Percentiles rank a stretch among this genome's conserved stretches.
Conservation (phyloP, 1,140 invertebrate species). For the Zaprionus capensis region DNA sequence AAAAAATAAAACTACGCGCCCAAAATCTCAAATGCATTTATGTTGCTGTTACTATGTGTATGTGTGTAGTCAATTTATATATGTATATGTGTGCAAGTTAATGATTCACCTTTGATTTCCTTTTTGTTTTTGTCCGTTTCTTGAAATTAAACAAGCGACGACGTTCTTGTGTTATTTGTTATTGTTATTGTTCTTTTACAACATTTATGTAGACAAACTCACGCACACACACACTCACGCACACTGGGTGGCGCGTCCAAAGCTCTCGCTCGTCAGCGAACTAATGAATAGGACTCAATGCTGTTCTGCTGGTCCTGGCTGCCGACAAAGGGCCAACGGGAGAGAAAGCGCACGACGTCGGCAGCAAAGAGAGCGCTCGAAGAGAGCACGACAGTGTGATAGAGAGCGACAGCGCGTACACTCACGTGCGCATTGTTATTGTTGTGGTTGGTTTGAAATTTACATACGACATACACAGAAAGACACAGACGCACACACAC, state of each 20-base stretch:
- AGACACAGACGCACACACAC: slow-evolving; percentile 10
- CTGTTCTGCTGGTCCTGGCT: slow-evolving; percentile 31
- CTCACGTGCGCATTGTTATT: slow-evolving; percentile 81
- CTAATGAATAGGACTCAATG: slow-evolving; percentile 58
- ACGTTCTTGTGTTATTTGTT: slow-evolving; percentile 37
- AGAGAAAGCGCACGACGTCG: slow-evolving; percentile 18
- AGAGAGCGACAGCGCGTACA: slow-evolving; percentile 32
- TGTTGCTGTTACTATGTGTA: slow-evolving; percentile 3
- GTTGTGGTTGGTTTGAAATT: slow-evolving; percentile 72
- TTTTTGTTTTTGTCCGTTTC: slow-evolving; percentile 14
- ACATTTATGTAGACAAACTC: slow-evolving; percentile 50
- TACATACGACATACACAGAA: slow-evolving; percentile 19
- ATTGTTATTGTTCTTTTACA: slow-evolving; percentile 52
- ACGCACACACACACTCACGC: slow-evolving; percentile 13
- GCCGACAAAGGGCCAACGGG: slow-evolving; percentile 28
- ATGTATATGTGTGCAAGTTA: slow-evolving; percentile 24
- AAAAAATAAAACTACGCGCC: slow-evolving; percentile 49
- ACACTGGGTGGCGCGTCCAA: slow-evolving; percentile 64
- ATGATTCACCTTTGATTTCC: slow-evolving; percentile 62
- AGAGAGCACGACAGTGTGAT: slow-evolving; percentile 10
- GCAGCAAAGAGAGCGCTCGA: slow-evolving; percentile 13
- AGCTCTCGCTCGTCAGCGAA: slow-evolving; percentile 73
- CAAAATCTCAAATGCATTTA: slow-evolving; percentile 35
- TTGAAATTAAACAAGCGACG: slow-evolving; percentile 27
- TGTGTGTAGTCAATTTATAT: slow-evolving; percentile 8